phyloP scores from a whole-genome alignment of 1,140 invertebrate genomes.

The Stegodyphus mimosarum region DNA sequence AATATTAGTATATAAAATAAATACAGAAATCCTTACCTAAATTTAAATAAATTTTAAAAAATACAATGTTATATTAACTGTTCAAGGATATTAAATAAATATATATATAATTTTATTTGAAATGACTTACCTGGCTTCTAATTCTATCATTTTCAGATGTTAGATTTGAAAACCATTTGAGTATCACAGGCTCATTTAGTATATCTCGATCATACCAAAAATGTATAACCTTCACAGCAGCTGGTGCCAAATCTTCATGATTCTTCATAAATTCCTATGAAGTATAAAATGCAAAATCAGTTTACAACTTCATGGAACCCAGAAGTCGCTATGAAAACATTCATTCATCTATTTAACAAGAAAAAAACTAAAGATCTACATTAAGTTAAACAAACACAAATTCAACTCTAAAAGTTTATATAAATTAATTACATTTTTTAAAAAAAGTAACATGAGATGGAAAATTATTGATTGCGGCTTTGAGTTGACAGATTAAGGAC shows the following conservation, averaged over 20 bases:
- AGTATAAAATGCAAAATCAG: slow-evolving; percentile 24
- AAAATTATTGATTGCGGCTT: too few species aligned
- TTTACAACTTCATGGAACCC: background rate
- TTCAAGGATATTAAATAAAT: background rate
- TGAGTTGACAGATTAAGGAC: too few species aligned
- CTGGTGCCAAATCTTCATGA: slow-evolving; percentile 66
- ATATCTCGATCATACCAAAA: slow-evolving; percentile 85
- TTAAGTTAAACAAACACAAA: background rate
- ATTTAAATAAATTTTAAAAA: too few species aligned
- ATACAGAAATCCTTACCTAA: too few species aligned
- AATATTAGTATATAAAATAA: too few species aligned
- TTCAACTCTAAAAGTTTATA: background rate
- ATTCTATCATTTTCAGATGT: slow-evolving; percentile 68
- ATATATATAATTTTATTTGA: background rate
- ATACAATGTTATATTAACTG: too few species aligned
- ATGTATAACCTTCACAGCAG: slow-evolving; percentile 75
- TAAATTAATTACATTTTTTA: background rate
- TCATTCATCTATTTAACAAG: background rate
- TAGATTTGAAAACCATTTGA: slow-evolving; percentile 80
- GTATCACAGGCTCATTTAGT: slow-evolving; percentile 81
- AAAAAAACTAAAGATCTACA: background rate
- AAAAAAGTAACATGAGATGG: background rate
- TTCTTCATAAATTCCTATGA: slow-evolving; percentile 64
- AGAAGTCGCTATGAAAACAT: background rate
- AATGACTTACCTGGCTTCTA: slow-evolving; percentile 46